A percentile compares a stretch with the other conserved stretches of the same genome.
phyloP scores from a whole-genome alignment of 2,113 vertebrate genomes.

The Corythoichthys haematopterus region DNA sequence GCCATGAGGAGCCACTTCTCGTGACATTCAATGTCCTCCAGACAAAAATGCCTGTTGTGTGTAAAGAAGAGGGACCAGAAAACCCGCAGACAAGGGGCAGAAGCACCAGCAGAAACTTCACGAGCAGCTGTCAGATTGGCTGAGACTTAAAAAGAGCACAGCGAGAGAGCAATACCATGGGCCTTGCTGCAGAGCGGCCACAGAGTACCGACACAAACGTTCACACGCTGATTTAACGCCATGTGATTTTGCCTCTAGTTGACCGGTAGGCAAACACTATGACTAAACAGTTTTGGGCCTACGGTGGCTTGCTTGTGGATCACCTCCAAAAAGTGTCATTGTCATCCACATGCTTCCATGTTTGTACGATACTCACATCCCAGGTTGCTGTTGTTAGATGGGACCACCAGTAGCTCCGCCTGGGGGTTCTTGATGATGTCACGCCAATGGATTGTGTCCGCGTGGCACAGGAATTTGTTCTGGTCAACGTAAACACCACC shows the following conservation, averaged over 20 bases:
- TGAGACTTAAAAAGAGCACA: conserved; percentile 48
- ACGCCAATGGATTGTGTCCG: conserved; percentile 94
- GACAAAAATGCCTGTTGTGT: conserved; percentile 25
- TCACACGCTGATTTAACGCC: conserved; percentile 56
- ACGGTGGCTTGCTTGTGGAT: conserved; percentile 1
- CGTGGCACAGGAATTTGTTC: conserved; percentile 94
- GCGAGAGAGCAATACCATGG: conserved; percentile 50
- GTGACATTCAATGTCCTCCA: conserved; percentile 39
- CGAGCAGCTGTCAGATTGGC: conserved; percentile 57
- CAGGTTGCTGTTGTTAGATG: conserved; percentile 87
- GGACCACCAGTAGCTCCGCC: conserved; percentile 89
- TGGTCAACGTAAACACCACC: conserved; percentile 94
- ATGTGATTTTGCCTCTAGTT: conserved; percentile 53
- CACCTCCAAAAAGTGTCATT: conserved; percentile 1
- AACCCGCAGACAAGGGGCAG: conserved; percentile 6
- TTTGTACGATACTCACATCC: conserved; percentile 79
- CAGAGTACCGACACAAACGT: conserved; percentile 29
- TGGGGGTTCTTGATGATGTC: conserved; percentile 90
- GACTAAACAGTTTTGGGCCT: conserved; percentile 21
- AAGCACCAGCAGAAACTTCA: conserved; percentile 32
- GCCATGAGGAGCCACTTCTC: conserved; percentile 28
- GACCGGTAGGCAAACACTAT: conserved; percentile 42
- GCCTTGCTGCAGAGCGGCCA: conserved; percentile 42
- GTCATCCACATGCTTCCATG: not conserved
- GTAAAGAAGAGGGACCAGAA: conserved; percentile 21